phyloP scores from a whole-genome alignment of 2,113 vertebrate genomes.

The Panthera tigris region DNA sequence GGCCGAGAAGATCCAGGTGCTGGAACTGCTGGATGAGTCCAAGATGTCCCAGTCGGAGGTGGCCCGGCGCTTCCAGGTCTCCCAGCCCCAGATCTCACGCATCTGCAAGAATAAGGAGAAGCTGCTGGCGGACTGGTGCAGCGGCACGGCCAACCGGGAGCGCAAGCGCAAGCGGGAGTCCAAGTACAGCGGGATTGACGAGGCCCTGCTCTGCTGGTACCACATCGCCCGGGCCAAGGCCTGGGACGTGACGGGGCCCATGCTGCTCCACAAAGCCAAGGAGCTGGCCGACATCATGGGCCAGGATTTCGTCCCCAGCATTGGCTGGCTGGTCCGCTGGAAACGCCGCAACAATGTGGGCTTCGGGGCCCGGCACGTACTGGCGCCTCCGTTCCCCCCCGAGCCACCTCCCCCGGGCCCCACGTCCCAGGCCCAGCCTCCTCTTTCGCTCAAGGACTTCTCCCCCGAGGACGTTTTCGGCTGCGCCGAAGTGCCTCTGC shows the following conservation, averaged over 20 bases:
- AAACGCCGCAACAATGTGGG: conserved; percentile 79
- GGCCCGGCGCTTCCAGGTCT: conserved; percentile 79
- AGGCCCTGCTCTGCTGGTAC: conserved; percentile 81
- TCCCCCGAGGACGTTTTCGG: conserved; percentile 74
- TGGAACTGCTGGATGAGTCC: conserved; percentile 78
- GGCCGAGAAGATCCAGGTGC: conserved; percentile 81
- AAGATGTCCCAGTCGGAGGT: conserved; percentile 82
- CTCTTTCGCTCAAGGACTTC: conserved; percentile 74
- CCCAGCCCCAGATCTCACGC: conserved; percentile 81
- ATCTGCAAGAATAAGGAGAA: conserved; percentile 83
- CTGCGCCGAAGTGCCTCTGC: conserved; percentile 69
- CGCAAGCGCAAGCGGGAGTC: conserved; percentile 80
- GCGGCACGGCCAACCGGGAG: conserved; percentile 75
- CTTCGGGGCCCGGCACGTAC: conserved; percentile 47
- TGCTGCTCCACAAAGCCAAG: conserved; percentile 81
- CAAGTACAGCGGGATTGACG: conserved; percentile 78
- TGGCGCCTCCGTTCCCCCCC: not conserved
- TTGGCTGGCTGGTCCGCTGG: conserved; percentile 81
- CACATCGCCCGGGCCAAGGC: conserved; percentile 74
- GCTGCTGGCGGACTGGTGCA: conserved; percentile 81
- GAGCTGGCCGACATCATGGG: conserved; percentile 78
- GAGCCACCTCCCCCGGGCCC: not conserved
- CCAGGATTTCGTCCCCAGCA: conserved; percentile 80
- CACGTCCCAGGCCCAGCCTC: not conserved
- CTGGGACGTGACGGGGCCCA: conserved; percentile 75